Evolutionary conservation across 2,797 vertebrate species (phyloP), one percentile per base, ranked within the genome.

Genomic region (Sciaenops ocellatus): DNA sequence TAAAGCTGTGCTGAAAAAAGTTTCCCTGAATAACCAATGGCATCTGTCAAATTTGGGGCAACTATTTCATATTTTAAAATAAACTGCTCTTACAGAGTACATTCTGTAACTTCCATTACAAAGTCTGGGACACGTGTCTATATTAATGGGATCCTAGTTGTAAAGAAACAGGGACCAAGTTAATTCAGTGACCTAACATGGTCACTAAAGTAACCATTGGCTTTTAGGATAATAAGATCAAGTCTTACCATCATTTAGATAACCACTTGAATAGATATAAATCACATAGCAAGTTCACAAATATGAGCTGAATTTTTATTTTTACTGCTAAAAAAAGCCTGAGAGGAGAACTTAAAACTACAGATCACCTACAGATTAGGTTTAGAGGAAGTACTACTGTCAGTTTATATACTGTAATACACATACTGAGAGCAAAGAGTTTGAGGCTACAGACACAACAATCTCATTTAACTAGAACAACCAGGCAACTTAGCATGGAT

Each of bases 181-280:
- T 90, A 93, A 94, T 85, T 92, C 81, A 92, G 84, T 94, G 91
- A 95, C 89, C 85, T 94, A 85, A 85, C 91, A 72, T 94, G 90
- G 90, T 94, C 89, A 95, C 91, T 93, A 86, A 59, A 88, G 87
- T 94, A 83, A 90, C 92, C 93, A 87, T 68, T 90, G 65, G 68
- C 79, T 86, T 92, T 87, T 88, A 91, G 93, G 91, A 95, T 92
- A 80, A 52, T 86, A 92, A 94, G 93, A 94, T 93, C 93, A 94
- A 93, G 91, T 95, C 88, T 95, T 89, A 92, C 80, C 91, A 89
- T 91, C 90, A 92, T 94, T 96, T 91, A 95, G 87, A 85, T 95
- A 91, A 22, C 10, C 9, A 16, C 11, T 47, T 1, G 48, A 57
- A 30, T 28, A 28, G 3, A 55, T 15, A 5, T 10, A n/a, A 42